These are phyloP conservation scores for Amphimallon solstitiale DNA, from an alignment of 2,888 invertebrate species.

Conservation along the genomic window DNA sequence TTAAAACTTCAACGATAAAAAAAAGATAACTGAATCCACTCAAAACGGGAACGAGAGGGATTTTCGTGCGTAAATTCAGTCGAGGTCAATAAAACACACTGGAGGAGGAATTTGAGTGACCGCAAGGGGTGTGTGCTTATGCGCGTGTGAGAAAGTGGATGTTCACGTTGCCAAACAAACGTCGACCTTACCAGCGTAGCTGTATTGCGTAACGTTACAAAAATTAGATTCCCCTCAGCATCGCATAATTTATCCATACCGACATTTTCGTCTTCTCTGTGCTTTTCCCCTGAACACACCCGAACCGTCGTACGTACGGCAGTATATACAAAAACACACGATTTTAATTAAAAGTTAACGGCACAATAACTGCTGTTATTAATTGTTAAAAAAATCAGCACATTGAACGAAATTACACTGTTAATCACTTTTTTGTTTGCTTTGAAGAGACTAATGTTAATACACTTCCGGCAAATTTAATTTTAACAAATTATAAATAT, in stretches of 20 bases:
- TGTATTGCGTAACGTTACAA: not conserved
- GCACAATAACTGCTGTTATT: slow-evolving; percentile 27
- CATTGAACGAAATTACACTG: slow-evolving; percentile 4
- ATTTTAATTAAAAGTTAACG: slow-evolving; percentile 33
- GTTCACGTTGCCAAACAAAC: not conserved
- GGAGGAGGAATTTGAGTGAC: not conserved
- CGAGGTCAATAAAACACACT: slow-evolving; percentile 2
- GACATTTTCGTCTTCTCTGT: slow-evolving; percentile 1
- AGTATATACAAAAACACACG: slow-evolving; percentile 13
- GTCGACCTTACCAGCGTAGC: not conserved
- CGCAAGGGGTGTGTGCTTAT: not conserved
- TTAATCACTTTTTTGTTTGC: slow-evolving; percentile 13
- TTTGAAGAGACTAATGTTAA: slow-evolving; percentile 13
- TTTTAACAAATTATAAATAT: too few species aligned
- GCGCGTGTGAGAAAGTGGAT: not conserved
- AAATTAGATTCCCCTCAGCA: slow-evolving; percentile 6
- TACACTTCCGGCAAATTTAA: not conserved
- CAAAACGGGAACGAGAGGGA: not conserved
- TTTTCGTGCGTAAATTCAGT: not conserved
- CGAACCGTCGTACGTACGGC: not conserved
- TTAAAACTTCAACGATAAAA: not conserved
- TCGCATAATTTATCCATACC: slow-evolving; percentile 7
- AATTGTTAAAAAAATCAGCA: slow-evolving; percentile 26
- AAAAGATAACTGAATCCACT: slow-evolving; percentile 1
- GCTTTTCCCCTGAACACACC: not conserved